Conservation (phyloP, 2,113 vertebrate genomes). For the Psophia crepitans region DNA sequence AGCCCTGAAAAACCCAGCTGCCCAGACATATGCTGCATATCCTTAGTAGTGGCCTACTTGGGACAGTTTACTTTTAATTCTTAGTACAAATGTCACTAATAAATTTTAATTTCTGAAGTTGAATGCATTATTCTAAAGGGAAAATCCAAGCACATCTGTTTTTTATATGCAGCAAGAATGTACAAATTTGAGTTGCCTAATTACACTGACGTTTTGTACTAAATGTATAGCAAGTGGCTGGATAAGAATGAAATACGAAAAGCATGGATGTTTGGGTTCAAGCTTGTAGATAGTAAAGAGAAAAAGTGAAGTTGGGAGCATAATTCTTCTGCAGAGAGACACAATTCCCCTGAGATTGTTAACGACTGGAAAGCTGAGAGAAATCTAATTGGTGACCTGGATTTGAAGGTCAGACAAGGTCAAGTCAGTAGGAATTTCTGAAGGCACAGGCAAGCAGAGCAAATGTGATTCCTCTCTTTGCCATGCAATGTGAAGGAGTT, state of each 20-base stretch:
- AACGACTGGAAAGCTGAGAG: not conserved
- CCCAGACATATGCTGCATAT: not conserved
- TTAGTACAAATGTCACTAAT: not conserved
- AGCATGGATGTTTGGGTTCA: not conserved
- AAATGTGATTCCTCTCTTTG: not conserved
- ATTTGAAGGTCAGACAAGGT: not conserved
- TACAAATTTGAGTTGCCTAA: not conserved
- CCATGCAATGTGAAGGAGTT: not conserved
- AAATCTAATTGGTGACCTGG: not conserved
- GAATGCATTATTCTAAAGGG: not conserved
- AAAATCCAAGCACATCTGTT: not conserved
- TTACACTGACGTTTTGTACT: not conserved
- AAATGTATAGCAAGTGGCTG: not conserved
- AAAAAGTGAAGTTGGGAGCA: not conserved
- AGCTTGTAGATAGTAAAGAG: not conserved
- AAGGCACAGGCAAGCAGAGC: not conserved
- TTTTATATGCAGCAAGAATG: not conserved
- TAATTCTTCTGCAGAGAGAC: not conserved
- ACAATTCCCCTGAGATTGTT: not conserved
- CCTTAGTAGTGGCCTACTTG: not conserved
- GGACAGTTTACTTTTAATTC: not conserved
- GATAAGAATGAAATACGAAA: not conserved
- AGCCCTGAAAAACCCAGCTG: not conserved
- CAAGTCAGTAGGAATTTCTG: not conserved
- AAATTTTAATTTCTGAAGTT: not conserved